These are phyloP conservation scores for Aspidiotus rigidus DNA, from an alignment of 2,888 invertebrate species.

Conservation along the genomic window DNA sequence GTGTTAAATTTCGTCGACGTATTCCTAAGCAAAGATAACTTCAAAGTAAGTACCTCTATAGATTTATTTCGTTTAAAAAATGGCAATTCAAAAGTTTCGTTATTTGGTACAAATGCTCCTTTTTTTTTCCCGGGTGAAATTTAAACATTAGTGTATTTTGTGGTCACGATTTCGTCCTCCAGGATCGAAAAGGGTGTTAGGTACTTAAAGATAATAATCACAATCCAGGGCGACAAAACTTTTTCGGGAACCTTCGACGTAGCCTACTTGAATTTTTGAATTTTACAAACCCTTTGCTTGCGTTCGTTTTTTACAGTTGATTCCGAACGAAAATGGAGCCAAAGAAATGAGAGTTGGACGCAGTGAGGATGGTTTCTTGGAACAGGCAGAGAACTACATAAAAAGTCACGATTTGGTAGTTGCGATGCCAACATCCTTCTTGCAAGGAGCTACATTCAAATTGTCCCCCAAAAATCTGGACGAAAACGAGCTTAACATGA, in stretches of 20 bases:
- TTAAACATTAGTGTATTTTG: too few species aligned
- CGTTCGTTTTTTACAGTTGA: background rate
- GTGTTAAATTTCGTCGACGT: slow-evolving; percentile 69
- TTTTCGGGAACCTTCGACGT: too few species aligned
- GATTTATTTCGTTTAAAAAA: too few species aligned
- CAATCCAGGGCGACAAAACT: too few species aligned
- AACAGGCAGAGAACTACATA: slow-evolving; percentile 61
- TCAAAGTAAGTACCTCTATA: slow-evolving; percentile 52
- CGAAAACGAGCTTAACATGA: slow-evolving; percentile 63
- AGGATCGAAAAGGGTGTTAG: too few species aligned
- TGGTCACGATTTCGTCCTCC: too few species aligned
- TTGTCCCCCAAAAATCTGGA: slow-evolving; percentile 69
- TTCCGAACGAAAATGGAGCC: slow-evolving; percentile 29
- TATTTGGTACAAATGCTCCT: too few species aligned
- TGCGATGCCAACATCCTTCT: slow-evolving; percentile 51
- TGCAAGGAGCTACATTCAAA: slow-evolving; percentile 61
- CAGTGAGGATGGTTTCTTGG: slow-evolving; percentile 56
- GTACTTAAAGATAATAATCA: too few species aligned
- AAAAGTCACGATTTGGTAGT: slow-evolving; percentile 70
- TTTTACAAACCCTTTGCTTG: slow-evolving; percentile 7
- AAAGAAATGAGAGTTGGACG: slow-evolving; percentile 7
- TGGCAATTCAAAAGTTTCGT: too few species aligned
- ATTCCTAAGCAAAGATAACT: slow-evolving; percentile 67
- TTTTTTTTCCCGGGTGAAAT: too few species aligned
- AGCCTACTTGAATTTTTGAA: too few species aligned